phyloP scores from a whole-genome alignment of 2,113 vertebrate species.

The Echinops telfairi region DNA sequence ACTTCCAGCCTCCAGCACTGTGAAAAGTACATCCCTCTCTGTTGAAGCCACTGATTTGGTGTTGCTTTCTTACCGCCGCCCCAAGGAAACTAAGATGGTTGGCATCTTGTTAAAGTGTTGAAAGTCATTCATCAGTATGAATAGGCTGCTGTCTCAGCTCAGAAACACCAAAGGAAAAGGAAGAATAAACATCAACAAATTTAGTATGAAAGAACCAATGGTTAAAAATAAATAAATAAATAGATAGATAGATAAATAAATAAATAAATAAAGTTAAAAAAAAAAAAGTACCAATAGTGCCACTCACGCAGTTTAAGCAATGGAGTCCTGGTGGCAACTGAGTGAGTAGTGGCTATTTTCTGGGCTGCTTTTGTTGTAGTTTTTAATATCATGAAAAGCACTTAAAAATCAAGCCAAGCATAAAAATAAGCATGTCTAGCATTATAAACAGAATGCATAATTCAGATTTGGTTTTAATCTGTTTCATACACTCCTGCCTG shows the following conservation, averaged over 20 bases:
- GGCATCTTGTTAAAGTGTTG: background rate
- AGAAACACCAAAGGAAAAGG: background rate
- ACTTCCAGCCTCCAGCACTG: background rate
- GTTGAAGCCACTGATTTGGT: background rate
- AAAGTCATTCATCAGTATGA: conserved; percentile 6
- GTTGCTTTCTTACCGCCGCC: background rate
- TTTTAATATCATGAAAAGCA: too few species aligned
- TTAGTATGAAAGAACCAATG: background rate
- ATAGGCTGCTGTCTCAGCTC: background rate
- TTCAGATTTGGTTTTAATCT: background rate
- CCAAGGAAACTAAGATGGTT: background rate
- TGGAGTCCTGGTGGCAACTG: background rate
- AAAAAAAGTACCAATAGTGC: too few species aligned
- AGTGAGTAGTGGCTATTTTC: too few species aligned
- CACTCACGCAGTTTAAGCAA: background rate
- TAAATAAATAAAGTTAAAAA: too few species aligned
- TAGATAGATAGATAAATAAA: too few species aligned
- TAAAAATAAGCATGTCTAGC: too few species aligned
- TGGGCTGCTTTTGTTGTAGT: too few species aligned
- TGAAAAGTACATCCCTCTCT: background rate
- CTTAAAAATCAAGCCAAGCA: too few species aligned
- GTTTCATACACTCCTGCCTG: background rate
- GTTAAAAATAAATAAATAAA: too few species aligned
- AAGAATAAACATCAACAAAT: conserved; percentile 6
- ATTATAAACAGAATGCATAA: background rate